These are phyloP conservation scores for Erythrocebus patas DNA, from an alignment of 2,113 vertebrate genomes.

Conservation along the genomic window DNA sequence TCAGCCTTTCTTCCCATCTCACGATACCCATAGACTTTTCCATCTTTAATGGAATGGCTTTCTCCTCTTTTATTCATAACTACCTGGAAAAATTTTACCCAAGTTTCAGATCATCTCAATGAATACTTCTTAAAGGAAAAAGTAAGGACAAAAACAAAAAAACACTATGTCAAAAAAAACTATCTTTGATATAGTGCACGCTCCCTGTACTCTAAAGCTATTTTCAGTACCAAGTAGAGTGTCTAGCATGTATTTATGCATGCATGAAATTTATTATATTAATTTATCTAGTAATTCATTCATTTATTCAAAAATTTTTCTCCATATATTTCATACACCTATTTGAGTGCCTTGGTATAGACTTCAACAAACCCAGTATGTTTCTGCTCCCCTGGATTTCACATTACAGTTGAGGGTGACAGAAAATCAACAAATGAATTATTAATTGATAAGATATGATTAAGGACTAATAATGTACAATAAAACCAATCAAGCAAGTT, in stretches of 20 bases:
- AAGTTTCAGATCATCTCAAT: neutral
- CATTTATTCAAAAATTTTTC: neutral
- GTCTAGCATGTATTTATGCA: neutral
- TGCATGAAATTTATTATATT: neutral
- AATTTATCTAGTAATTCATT: neutral
- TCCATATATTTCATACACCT: neutral
- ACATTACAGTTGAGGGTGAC: neutral
- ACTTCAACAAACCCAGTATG: neutral
- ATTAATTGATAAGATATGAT: slow-evolving; percentile 5
- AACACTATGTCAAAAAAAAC: neutral
- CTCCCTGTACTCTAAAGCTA: neutral
- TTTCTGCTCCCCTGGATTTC: neutral
- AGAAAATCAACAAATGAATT: neutral
- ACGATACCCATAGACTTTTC: neutral
- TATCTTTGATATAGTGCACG: neutral
- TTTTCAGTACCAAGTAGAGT: neutral
- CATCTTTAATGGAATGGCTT: neutral
- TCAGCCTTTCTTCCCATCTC: neutral
- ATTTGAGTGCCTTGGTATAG: neutral
- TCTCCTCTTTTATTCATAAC: neutral
- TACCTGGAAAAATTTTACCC: neutral
- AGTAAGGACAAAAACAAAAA: neutral
- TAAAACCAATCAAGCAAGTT: neutral
- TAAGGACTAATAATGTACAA: neutral
- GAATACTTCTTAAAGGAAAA: neutral